Base-by-base conservation (phyloP, 1,140 invertebrate genomes). In the Drosophila parvula region DNA sequence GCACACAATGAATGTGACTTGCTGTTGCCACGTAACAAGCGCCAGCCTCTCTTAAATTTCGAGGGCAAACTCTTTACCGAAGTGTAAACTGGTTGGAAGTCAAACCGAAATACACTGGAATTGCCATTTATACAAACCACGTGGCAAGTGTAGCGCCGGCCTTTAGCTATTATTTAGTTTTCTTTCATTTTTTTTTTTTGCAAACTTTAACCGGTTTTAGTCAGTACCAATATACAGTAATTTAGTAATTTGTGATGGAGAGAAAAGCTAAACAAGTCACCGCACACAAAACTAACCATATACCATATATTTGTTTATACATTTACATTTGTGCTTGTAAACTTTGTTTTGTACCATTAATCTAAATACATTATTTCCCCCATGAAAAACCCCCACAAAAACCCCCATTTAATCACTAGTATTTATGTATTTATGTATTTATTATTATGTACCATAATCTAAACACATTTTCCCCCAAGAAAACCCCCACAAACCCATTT, bases 91-190 rank as follows among this genome's bases (percentile, higher is more conserved):
- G 61, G 56, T 64, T 61, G 30, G 28, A 30, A 32, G 27, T 27
- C 16, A 34, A 8, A 3, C 1, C 4, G 6, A 41, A 30, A 30
- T 32, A 30, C 38, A 6, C 53, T 32, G 18, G 16, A 34, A 64
- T 48, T 60, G 56, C 40, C 43, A 38, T 38, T 61, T 45, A 41
- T 6, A 48, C 5, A 40, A 68, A 50, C 44, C 67, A 73, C 69
- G 70, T 74, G 70, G 70, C 70, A 74, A 38, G 12, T 44, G 27
- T 7, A 48, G 28, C 44, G 28, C 59, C 64, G 44, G 36, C 36
- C 14, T 50, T 60, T 60, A 40, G 12, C 18, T 38, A 18, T 53
- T 53, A 11, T 36, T 36, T 30, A 16, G 11, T 18, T 18, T 18
- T 18, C 28, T 16, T 50, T 32, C n/a, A 16, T 41, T 14, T 9